Base-by-base conservation (phyloP, 1,140 invertebrate species). In the Wiebesia pumilae region DNA sequence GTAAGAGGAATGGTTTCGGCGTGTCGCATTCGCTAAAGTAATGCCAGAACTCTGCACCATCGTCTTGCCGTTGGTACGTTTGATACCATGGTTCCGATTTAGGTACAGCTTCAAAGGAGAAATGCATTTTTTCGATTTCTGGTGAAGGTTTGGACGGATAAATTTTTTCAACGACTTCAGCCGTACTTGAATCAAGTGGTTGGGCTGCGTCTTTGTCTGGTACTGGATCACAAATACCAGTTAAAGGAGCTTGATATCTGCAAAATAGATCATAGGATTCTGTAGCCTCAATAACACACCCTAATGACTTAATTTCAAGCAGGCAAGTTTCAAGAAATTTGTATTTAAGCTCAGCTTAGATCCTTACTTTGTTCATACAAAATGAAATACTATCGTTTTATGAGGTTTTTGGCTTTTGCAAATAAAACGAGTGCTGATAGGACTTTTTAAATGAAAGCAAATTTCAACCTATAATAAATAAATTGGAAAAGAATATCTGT, bases 91-190 rank as follows among this genome's bases (percentile, higher is more conserved):
- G 95, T 89, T 97, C 96, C 67, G 95, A 95, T 78, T 91, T 93
- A 9, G 97, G 97, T 85, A 97, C 92, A 30, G 93, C 94, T 92
- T 97, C 97, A 90, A 97, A 97, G 0, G 96, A 96, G 90, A 97
- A 97, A 81, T 95, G 95, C 90, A 96, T 94, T 89, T 96, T 95
- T 87, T 95, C 95, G 38, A 96, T 94, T 75, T 95, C 94, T 24
- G 94, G 93, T 7, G 95, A 95, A 51, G 95, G 95, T 87, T 95
- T 95, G 88, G 92, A 91, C 88, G 91, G 90, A 90, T 91, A 91
- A 10, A 91, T 62, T 85, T 90, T 92, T 84, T 89, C 89, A 19
- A 43, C 73, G 30, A 40, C 33, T 80, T 51, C 83, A 86, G 85
- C n/a, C 73, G 77, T 87, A 73, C 84, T 73, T 38, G 89, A 86